Conservation (phyloP, 2,888 invertebrate species). For the Trissonchulus latispiculum region DNA sequence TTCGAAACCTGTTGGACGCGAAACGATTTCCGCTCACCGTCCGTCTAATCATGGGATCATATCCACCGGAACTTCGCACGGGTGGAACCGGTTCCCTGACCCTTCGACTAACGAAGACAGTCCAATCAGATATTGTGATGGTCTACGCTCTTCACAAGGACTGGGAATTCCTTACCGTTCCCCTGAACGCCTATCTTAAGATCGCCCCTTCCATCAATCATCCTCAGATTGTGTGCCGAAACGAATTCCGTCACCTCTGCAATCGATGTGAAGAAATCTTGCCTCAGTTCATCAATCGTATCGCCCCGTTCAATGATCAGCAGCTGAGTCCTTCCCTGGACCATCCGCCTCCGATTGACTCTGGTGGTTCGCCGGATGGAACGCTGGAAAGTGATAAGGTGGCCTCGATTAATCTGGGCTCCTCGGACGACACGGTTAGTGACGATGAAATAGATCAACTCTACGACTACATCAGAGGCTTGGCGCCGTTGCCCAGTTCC, state of each 20-base stretch:
- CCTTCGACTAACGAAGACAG: background rate
- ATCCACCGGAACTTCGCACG: background rate
- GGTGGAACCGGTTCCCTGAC: background rate
- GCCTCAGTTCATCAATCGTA: background rate
- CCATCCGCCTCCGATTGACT: background rate
- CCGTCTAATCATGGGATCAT: conserved; percentile 61
- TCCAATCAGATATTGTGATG: conserved; percentile 3
- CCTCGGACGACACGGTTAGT: background rate
- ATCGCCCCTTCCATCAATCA: conserved; percentile 54
- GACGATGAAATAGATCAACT: conserved; percentile 94
- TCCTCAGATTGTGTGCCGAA: conserved; percentile 55
- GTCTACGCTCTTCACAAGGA: conserved; percentile 62
- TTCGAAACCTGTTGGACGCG: conserved; percentile 65
- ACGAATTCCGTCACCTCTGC: conserved; percentile 17
- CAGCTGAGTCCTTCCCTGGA: background rate
- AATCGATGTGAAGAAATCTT: conserved; percentile 11
- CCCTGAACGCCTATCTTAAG: conserved; percentile 72
- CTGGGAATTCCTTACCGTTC: conserved; percentile 62
- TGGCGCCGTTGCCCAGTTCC: conserved; percentile 71
- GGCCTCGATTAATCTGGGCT: background rate
- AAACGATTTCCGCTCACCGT: conserved; percentile 86
- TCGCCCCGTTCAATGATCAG: conserved; percentile 8
- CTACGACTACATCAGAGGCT: conserved; percentile 85
- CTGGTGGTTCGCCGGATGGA: background rate
- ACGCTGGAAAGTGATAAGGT: background rate